Conservation (phyloP, 2,888 invertebrate genomes). For the Athrips mouffetella region DNA sequence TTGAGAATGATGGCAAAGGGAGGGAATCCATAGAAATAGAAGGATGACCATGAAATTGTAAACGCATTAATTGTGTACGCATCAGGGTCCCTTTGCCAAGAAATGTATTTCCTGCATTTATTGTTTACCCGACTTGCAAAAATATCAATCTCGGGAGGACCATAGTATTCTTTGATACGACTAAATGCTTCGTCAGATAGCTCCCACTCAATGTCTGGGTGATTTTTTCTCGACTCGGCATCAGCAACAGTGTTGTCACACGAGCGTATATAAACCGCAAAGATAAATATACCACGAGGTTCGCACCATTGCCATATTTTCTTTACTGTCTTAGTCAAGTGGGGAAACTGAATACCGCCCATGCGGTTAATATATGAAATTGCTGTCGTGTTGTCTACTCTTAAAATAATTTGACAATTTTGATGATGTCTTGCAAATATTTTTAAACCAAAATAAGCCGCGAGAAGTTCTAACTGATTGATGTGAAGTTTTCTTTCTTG, state of each 20-base stretch:
- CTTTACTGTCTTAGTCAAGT: not conserved
- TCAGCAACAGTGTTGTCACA: conserved; percentile 29
- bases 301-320: conserved; percentile 1
- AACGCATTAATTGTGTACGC: not conserved
- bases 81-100: conserved; percentile 21
- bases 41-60: conserved; percentile 11
- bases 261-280: conserved; percentile 31
- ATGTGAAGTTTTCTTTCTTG: not conserved
- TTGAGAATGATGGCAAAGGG: conserved; percentile 32
- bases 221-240: conserved; percentile 24
- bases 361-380: conserved; percentile 1
- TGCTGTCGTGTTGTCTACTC: not conserved
- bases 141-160: conserved; percentile 19
- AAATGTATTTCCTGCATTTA: conserved; percentile 31
- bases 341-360: too few relatives aligned
- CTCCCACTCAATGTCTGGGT: conserved; percentile 19
- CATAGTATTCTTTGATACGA: not conserved
- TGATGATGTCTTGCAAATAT: not conserved
- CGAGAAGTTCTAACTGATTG: not conserved
- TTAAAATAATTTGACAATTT: not conserved
- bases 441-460: not conserved
- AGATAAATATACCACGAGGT: conserved; percentile 17
- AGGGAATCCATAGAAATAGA: conserved; percentile 34
- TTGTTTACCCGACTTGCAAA: conserved; percentile 30
- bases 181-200: not conserved